Evolutionary conservation across 2,113 vertebrate species (phyloP).

Genomic region (Catharus minimus): DNA sequence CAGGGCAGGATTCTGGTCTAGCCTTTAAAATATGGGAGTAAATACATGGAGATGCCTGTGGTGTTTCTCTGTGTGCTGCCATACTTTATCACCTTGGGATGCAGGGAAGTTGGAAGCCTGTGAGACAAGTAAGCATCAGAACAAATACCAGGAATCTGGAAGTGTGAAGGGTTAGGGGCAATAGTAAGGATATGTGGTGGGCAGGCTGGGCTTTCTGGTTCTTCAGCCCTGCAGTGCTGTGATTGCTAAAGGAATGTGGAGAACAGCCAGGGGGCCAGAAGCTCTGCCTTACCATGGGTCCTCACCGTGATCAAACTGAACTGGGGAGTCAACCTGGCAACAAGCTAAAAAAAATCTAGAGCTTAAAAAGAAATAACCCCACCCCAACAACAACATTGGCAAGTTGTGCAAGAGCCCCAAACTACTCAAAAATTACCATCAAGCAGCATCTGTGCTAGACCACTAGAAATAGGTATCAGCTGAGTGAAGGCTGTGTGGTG

Average conservation of each 20-base stretch:
- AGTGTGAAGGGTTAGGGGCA: not conserved
- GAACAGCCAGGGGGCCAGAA: not conserved
- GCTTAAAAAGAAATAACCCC: not conserved
- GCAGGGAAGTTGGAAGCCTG: not conserved
- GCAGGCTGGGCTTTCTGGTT: not conserved
- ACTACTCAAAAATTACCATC: conserved; percentile 41
- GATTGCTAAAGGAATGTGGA: conserved; percentile 9
- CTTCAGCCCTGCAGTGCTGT: not conserved
- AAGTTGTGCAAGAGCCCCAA: conserved; percentile 39
- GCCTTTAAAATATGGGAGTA: not conserved
- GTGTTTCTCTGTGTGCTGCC: not conserved
- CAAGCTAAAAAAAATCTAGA: conserved; percentile 9
- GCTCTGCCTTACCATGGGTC: not conserved
- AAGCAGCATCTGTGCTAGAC: conserved; percentile 31
- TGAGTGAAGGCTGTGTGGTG: not conserved
- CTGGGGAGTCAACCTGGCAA: not conserved
- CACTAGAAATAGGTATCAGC: conserved; percentile 4
- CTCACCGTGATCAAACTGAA: not conserved
- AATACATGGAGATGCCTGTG: not conserved
- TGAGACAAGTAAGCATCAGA: not conserved
- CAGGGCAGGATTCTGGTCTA: not conserved
- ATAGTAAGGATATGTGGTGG: not conserved
- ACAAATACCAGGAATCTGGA: not conserved
- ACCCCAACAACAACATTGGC: conserved; percentile 9
- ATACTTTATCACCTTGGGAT: not conserved